Percentiles rank a stretch among this genome's conserved stretches.
Evolutionary conservation across 2,888 invertebrate genomes (phyloP).

Genomic region (Epistrophe grossulariae): DNA sequence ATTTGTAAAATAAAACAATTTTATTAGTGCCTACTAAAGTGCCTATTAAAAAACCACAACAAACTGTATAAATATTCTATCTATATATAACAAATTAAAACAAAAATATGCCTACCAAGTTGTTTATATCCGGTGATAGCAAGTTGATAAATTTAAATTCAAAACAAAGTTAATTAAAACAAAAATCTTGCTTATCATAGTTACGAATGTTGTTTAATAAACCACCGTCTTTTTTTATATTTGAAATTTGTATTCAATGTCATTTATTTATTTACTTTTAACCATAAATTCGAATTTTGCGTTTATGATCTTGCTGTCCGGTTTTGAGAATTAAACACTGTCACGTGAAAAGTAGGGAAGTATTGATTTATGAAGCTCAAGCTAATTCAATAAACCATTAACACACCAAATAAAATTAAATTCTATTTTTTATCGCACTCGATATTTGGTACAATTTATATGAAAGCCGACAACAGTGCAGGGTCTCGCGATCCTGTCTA

Average conservation of each 20-base stretch:
- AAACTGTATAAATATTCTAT: not conserved
- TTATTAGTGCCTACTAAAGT: not conserved
- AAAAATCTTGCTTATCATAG: not conserved
- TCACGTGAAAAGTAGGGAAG: not conserved
- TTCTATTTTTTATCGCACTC: too few relatives aligned
- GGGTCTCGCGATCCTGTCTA: too few relatives aligned
- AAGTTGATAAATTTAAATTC: not conserved
- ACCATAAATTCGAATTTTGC: not conserved
- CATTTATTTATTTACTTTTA: not conserved
- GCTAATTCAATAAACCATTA: too few relatives aligned
- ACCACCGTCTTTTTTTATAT: not conserved
- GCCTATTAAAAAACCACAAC: not conserved
- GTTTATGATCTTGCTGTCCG: not conserved
- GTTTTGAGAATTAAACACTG: not conserved
- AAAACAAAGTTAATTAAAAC: not conserved
- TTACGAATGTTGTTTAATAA: constrained; percentile 4
- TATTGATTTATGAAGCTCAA: not conserved
- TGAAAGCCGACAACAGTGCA: too few relatives aligned
- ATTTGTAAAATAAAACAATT: not conserved
- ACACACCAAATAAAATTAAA: too few relatives aligned
- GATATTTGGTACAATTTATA: too few relatives aligned
- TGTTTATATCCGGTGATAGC: not conserved
- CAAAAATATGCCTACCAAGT: not conserved
- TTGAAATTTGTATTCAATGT: not conserved
- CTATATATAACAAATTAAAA: not conserved